Evolutionary conservation across 2,113 vertebrate species (phyloP).

Genomic region (Toxostoma redivivum): DNA sequence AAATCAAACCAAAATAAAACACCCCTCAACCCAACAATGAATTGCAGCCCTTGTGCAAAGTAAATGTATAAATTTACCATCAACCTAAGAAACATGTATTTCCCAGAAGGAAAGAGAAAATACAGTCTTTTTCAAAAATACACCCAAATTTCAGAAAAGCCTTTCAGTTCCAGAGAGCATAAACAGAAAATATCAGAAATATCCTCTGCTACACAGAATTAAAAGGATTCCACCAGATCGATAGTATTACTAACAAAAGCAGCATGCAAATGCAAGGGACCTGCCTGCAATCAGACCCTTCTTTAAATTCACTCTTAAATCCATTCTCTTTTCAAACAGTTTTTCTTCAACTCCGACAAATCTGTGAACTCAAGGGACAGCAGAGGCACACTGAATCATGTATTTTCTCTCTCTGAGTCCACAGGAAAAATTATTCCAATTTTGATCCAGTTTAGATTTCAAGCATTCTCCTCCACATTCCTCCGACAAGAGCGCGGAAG

Average conservation of each 20-base stretch:
- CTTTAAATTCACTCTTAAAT: neutral
- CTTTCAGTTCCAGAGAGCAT: neutral
- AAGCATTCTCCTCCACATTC: neutral
- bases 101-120: neutral
- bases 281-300: neutral
- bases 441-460: neutral
- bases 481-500: fast-evolving
- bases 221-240: neutral
- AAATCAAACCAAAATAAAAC: neutral
- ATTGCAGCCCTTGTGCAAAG: neutral
- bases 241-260: slow-evolving; percentile 29
- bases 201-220: neutral
- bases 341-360: neutral
- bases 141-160: neutral
- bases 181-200: neutral
- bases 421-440: neutral
- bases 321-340: neutral
- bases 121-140: neutral
- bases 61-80: neutral
- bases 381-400: neutral
- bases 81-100: neutral
- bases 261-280: slow-evolving; percentile 17
- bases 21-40: neutral
- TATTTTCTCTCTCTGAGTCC: neutral
- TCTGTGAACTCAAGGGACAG: neutral